Conservation (phyloP, 1,140 invertebrate species). For the Plutomurus gul region DNA sequence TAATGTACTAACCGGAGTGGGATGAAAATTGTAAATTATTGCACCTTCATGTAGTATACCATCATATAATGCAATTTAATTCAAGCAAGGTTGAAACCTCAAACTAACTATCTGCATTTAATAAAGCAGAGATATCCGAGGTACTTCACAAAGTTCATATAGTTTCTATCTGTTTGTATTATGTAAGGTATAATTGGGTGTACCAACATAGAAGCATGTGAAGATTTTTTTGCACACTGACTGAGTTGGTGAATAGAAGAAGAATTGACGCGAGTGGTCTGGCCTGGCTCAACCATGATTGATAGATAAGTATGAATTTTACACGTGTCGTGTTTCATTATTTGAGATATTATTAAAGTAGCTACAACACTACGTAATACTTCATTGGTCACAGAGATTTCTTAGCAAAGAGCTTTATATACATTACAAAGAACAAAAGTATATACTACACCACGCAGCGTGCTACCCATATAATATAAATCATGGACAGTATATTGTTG, state of each 20-base stretch:
- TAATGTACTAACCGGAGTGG: neutral
- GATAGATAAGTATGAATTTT: conserved; percentile 35
- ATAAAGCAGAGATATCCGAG: no score
- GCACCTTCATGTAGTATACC: neutral
- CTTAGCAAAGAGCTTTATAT: neutral
- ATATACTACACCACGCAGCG: no score
- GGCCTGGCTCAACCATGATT: neutral
- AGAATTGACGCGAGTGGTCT: neutral
- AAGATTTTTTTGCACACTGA: neutral
- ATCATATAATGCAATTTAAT: conserved; percentile 8
- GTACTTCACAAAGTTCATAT: no score
- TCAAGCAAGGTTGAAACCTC: conserved; percentile 2
- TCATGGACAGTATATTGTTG: neutral
- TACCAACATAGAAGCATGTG: neutral
- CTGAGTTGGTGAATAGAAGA: neutral
- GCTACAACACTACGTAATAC: neutral
- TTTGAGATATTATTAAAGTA: conserved; percentile 23
- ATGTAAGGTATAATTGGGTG: neutral
- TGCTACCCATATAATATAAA: no score
- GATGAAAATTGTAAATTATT: conserved; percentile 21
- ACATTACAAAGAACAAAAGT: neutral
- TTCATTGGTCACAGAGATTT: conserved; percentile 34
- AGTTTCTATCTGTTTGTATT: neutral
- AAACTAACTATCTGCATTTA: neutral
- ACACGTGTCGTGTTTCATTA: conserved; percentile 35